Conservation (phyloP, 53 echinoderm and acorn worm genomes). For the Paelopatides confundens region DNA sequence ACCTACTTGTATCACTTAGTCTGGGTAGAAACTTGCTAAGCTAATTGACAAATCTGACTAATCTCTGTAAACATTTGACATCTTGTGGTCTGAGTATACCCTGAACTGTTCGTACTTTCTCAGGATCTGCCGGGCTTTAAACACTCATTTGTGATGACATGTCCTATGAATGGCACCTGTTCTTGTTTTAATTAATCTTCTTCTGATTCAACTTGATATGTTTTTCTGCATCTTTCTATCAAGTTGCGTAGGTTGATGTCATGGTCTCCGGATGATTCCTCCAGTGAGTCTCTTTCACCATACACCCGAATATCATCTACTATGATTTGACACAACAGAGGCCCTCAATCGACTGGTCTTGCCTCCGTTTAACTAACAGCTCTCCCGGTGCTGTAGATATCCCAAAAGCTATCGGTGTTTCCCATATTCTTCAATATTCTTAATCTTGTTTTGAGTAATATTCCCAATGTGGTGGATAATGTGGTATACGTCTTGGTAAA, state of each 20-base stretch:
- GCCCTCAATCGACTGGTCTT: conserved; percentile 47
- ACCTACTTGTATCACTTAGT: conserved; percentile 37
- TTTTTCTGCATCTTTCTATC: conserved; percentile 45
- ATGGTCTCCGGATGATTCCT: conserved; percentile 25
- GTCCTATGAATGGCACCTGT: conserved; percentile 50
- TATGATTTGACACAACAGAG: neutral
- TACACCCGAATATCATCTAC: conserved; percentile 34
- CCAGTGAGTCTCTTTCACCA: conserved; percentile 17
- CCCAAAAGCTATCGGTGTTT: conserved; percentile 40
- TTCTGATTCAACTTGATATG: conserved; percentile 45
- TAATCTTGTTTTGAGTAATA: too few species aligned
- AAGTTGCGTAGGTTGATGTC: conserved; percentile 25
- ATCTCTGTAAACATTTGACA: conserved; percentile 48
- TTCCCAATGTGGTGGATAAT: too few species aligned
- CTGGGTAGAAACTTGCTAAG: conserved; percentile 52
- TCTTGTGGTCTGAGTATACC: conserved; percentile 48
- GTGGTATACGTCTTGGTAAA: too few species aligned
- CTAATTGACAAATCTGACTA: conserved; percentile 61
- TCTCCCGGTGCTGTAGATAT: conserved; percentile 48
- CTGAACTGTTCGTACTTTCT: conserved; percentile 42
- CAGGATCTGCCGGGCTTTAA: conserved; percentile 27
- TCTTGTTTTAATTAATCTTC: conserved; percentile 31
- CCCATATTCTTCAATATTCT: too few species aligned
- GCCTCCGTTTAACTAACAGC: conserved; percentile 49
- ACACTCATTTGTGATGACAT: neutral